Evolutionary conservation across 37 sponge, comb jelly and placozoan species (phyloP), one percentile per base, ranked within the genome.

Genomic region (Lycopodina hypogea): DNA sequence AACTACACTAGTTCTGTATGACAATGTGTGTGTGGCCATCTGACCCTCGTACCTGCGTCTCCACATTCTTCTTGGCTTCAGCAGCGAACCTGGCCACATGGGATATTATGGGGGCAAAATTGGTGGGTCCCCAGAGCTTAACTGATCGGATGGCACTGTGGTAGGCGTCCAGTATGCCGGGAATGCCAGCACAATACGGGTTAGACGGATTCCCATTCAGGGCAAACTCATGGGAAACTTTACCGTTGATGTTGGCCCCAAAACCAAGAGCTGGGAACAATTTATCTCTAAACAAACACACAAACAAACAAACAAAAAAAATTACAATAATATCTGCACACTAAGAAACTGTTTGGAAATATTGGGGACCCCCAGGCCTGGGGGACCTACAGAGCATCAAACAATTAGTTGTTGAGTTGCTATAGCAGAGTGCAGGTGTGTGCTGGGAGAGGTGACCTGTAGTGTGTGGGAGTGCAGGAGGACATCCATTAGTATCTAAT

Each of bases 261-360:
- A 95, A 95, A 14, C 96, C 96, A 64, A 95, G 80, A 1, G 92
- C 92, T 7, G 96, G 96, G 48, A 95, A 95, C 60, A 83, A 79
- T 81, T 95, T 95, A 75, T 95, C 96, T 17, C 95, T 91, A 75
- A 22, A 73, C 32, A 3, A 35, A n/a, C n/a, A n/a, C n/a, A n/a
- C n/a, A n/a, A n/a, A n/a, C n/a, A n/a, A n/a, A n/a, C n/a, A n/a
- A n/a, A n/a, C n/a, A n/a, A n/a, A n/a, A n/a, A n/a, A n/a, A n/a
- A n/a, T n/a, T n/a, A n/a, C n/a, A n/a, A n/a, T n/a, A n/a, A n/a
- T n/a, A n/a, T n/a, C n/a, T n/a, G n/a, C n/a, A n/a, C n/a, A n/a
- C n/a, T n/a, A n/a, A n/a, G n/a, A n/a, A n/a, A n/a, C n/a, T n/a
- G n/a, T n/a, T n/a, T n/a, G n/a, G n/a, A n/a, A n/a, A n/a, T n/a